phyloP scores from a whole-genome alignment of 2,888 invertebrate genomes.

The Sabatieria punctata region DNA sequence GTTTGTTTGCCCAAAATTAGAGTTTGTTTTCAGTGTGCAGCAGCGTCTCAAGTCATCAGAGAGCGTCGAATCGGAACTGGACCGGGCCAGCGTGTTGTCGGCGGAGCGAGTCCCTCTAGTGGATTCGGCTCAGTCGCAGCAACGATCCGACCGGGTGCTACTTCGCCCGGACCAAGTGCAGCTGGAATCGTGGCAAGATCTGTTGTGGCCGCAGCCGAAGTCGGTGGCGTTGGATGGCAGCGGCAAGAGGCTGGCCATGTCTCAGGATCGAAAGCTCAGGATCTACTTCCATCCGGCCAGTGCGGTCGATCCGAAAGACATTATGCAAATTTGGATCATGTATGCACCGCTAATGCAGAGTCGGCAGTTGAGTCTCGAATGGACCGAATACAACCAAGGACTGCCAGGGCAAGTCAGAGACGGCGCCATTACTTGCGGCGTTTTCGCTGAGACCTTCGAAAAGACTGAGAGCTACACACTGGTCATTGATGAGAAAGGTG shows the following conservation, averaged over 20 bases:
- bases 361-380: slow-evolving; percentile 19
- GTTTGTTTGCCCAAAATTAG: too few relatives aligned
- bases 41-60: not conserved
- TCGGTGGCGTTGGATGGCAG: slow-evolving; percentile 39
- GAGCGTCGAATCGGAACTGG: slow-evolving; percentile 1
- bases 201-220: slow-evolving; percentile 47
- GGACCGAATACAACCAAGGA: not conserved
- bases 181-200: slow-evolving; percentile 36
- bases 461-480: not conserved
- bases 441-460: not conserved
- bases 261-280: slow-evolving; percentile 1
- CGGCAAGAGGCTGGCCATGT: not conserved
- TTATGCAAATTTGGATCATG: slow-evolving; percentile 21
- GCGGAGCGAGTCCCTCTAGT: not conserved
- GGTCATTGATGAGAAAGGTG: too few relatives aligned
- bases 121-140: too few relatives aligned
- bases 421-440: slow-evolving; percentile 3
- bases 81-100: not conserved
- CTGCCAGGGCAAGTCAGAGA: too few relatives aligned
- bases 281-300: slow-evolving; percentile 20
- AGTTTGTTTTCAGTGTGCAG: not conserved
- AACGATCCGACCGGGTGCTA: too few relatives aligned
- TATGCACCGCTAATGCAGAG: slow-evolving; percentile 14
- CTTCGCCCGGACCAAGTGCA: too few relatives aligned
- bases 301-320: slow-evolving; percentile 16